A percentile compares a stretch with the other conserved stretches of the same genome.
Conservation (phyloP, 2,888 invertebrate genomes). For the Amblyjoppa fuscipennis region DNA sequence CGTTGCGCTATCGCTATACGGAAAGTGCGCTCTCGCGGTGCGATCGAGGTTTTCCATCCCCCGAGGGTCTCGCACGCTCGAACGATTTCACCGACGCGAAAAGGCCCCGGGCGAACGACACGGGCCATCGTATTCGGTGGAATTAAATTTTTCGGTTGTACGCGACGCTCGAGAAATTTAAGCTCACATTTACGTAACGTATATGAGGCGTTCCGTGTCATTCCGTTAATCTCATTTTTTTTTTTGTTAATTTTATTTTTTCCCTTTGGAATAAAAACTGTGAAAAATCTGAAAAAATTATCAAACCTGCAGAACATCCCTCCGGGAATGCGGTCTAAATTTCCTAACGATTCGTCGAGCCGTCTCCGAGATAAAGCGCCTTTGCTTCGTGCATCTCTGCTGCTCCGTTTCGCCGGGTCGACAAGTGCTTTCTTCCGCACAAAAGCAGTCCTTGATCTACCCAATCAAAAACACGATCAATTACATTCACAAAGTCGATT, state of each 20-base stretch:
- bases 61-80: slow-evolving; percentile 13
- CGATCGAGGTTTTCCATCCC: slow-evolving; percentile 36
- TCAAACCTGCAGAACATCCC: no score
- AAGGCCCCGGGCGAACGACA: slow-evolving; percentile 3
- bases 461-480: no score
- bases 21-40: slow-evolving; percentile 42
- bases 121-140: neutral
- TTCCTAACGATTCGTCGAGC: no score
- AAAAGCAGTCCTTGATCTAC: neutral
- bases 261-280: no score
- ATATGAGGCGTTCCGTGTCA: neutral
- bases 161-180: slow-evolving; percentile 27
- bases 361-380: neutral
- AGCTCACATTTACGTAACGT: neutral
- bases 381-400: neutral
- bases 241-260: neutral
- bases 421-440: no score
- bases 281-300: no score
- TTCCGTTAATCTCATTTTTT: neutral
- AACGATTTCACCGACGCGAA: slow-evolving; percentile 23
- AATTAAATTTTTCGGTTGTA: slow-evolving; percentile 51
- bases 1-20: slow-evolving; percentile 44
- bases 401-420: no score
- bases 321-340: no score
- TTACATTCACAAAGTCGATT: no score